Percentiles rank a stretch among this genome's conserved stretches.
phyloP scores from a whole-genome alignment of 2,113 vertebrate species.

The Scophthalmus maximus region DNA sequence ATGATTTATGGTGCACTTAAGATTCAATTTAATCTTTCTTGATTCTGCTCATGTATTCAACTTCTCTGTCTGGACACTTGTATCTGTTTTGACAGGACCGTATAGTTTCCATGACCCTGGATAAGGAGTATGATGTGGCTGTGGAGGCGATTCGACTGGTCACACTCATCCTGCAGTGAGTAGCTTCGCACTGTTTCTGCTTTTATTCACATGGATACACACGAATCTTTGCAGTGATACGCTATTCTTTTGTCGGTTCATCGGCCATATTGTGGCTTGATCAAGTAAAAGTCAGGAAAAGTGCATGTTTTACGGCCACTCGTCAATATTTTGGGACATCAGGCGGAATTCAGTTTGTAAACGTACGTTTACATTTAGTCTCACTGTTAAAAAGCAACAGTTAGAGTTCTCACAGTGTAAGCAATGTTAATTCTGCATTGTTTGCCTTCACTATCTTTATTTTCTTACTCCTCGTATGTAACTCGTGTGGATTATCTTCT shows the following conservation, averaged over 20 bases:
- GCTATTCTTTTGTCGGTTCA: not conserved
- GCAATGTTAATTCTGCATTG: no score
- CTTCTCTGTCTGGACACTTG: not conserved
- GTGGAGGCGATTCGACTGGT: conserved; percentile 98
- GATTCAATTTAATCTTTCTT: not conserved
- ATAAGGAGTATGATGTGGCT: conserved; percentile 98
- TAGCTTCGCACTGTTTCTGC: no score
- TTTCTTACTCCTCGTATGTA: not conserved
- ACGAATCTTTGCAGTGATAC: not conserved
- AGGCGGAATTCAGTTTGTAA: no score
- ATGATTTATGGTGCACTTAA: not conserved
- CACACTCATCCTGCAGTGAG: conserved; percentile 98
- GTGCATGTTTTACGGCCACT: no score
- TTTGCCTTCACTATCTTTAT: no score
- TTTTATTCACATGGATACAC: no score
- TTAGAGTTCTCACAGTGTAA: no score
- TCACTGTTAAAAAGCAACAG: no score
- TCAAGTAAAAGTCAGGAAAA: no score
- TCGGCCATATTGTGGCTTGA: not conserved
- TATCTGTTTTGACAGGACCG: conserved; percentile 87
- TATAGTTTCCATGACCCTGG: conserved; percentile 99
- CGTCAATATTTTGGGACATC: not conserved
- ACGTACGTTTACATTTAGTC: no score
- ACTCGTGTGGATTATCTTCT: conserved; percentile 49
- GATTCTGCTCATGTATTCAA: not conserved